Evolutionary conservation across 1,140 invertebrate species (phyloP), one percentile per base, ranked within the genome.

Genomic region (Trichonephila clavata): DNA sequence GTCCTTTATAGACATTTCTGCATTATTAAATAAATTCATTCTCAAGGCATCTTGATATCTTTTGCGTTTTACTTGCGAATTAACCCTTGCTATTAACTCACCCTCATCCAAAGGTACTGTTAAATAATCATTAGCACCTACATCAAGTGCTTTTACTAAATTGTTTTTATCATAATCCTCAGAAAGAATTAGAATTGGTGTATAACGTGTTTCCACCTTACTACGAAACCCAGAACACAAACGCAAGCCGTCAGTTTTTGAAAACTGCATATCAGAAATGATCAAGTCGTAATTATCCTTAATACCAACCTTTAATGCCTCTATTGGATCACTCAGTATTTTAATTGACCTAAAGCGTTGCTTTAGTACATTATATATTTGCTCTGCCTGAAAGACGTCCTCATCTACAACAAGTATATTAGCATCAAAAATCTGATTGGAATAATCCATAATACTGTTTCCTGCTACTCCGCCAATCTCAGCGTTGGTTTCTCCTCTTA

Each of bases 381-480:
- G 63, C 63, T 68, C 63, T 68, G 63, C 63, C 5, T 68, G 63
- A 68, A 68, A 68, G 63, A 68, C 63, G 5, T 68, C 63, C 5
- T 68, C 63, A 68, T 68, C 63, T 68, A 68, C 63, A 68, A 68
- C 63, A 68, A 68, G 63, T 68, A 68, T 68, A 6, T 68, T 68
- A 68, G 77, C n/a, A 80, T 80, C 77, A 80, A 80, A 80, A 80
- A 80, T 80, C 77, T 80, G 77, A 80, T 80, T 80, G 7, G 77
- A 80, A 80, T 80, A 80, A 80, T 80, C 77, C 77, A 80, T 80
- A 80, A 80, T 80, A 80, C 77, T 80, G 77, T 80, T 80, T 80
- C 77, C 77, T 80, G 77, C 20, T 80, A 80, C 77, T 80, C 77
- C 77, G 77, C 77, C 77, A 80, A 80, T 80, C 77, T 80, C 77